Percentiles rank a stretch among this genome's conserved stretches.
These are phyloP conservation scores for Megalopta genalis DNA, from an alignment of 1,140 invertebrate genomes.

Conservation along the genomic window DNA sequence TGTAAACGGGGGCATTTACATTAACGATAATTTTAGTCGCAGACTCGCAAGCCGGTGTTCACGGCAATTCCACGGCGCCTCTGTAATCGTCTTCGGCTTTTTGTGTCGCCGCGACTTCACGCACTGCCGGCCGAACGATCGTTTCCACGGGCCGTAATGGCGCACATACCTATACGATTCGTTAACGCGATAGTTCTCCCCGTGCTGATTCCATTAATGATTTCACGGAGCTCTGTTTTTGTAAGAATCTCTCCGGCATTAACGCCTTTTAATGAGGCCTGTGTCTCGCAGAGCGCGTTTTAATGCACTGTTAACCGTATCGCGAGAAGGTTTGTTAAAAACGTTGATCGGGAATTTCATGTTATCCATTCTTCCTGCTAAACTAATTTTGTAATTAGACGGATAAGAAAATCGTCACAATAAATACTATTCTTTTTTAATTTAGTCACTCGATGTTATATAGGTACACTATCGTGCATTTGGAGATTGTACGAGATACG, in stretches of 20 bases:
- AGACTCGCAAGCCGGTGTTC: conserved; percentile 39
- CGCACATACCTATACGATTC: not conserved
- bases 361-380: no score
- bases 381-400: no score
- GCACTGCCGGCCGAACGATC: conserved; percentile 27
- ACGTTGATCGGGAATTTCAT: no score
- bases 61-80: conserved; percentile 39
- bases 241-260: not conserved
- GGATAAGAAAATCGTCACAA: no score
- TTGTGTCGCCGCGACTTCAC: conserved; percentile 25
- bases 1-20: conserved; percentile 65
- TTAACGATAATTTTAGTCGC: conserved; percentile 62
- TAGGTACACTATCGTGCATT: no score
- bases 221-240: no score
- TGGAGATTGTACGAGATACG: no score
- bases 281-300: not conserved
- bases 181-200: not conserved
- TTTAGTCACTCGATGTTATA: no score
- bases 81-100: conserved; percentile 39
- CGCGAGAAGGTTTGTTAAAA: no score
- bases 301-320: not conserved
- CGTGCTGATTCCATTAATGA: conserved; percentile 12
- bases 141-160: conserved; percentile 14
- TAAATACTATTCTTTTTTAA: no score
- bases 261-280: not conserved